Conservation (phyloP, 2,113 vertebrate species). For the Rhineura floridana region DNA sequence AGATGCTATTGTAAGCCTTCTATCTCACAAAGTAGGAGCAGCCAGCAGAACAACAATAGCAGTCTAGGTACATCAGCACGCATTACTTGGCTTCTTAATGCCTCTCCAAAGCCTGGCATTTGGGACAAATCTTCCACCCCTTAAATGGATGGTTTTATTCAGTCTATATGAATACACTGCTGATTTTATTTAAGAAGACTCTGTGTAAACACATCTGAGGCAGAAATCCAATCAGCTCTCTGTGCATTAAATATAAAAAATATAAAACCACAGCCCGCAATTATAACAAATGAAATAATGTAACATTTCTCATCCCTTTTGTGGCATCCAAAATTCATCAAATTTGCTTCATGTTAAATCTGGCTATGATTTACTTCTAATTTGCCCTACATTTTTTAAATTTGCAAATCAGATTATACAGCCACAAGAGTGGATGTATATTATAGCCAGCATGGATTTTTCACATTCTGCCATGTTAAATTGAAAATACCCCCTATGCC, state of each 20-base stretch:
- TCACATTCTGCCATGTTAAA: too few species aligned
- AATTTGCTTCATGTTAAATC: not conserved
- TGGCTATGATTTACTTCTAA: not conserved
- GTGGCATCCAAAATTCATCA: not conserved
- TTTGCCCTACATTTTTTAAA: not conserved
- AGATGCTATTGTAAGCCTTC: too few species aligned
- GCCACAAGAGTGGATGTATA: too few species aligned
- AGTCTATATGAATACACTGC: not conserved
- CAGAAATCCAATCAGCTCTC: not conserved
- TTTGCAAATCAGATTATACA: not conserved
- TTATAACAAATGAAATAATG: not conserved
- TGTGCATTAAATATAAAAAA: not conserved
- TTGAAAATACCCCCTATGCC: too few species aligned
- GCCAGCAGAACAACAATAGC: not conserved
- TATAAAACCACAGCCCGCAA: not conserved
- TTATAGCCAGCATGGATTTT: too few species aligned
- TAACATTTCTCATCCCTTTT: not conserved
- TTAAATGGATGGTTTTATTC: not conserved
- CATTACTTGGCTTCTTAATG: not conserved
- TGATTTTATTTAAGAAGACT: not conserved
- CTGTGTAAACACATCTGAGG: not conserved
- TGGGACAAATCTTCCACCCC: not conserved
- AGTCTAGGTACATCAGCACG: too few species aligned
- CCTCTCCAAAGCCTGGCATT: not conserved
- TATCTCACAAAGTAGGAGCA: not conserved